phyloP scores from a whole-genome alignment of 2,113 vertebrate genomes.

The Mirza zaza region DNA sequence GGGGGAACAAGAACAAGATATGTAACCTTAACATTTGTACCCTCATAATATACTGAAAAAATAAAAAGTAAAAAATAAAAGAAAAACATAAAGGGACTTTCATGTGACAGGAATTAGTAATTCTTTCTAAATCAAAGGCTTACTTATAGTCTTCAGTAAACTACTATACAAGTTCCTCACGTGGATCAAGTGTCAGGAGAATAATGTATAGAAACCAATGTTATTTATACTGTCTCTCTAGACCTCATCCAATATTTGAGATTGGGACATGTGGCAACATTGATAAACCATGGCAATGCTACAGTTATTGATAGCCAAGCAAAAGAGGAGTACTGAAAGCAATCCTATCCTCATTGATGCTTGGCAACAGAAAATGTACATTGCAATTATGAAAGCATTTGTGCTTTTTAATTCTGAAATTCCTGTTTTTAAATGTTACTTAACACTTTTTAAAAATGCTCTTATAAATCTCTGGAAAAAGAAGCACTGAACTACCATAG shows the following conservation, averaged over 20 bases:
- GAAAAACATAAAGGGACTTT: background rate
- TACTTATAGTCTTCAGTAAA: background rate
- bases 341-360: background rate
- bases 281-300: no score
- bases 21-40: no score
- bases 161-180: background rate
- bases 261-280: rapidly evolving
- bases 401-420: background rate
- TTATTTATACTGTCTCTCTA: background rate
- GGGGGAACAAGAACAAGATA: no score
- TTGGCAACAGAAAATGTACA: background rate
- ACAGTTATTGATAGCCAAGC: background rate
- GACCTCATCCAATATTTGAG: background rate
- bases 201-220: background rate
- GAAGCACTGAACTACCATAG: background rate
- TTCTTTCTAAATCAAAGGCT: background rate
- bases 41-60: no score
- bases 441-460: background rate
- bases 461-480: background rate
- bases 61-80: no score
- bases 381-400: no score
- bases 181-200: background rate
- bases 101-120: background rate
- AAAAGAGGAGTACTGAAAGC: background rate
- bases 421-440: background rate